These are phyloP conservation scores for Thunnus thynnus DNA, from an alignment of 2,113 vertebrate genomes.

Conservation along the genomic window DNA sequence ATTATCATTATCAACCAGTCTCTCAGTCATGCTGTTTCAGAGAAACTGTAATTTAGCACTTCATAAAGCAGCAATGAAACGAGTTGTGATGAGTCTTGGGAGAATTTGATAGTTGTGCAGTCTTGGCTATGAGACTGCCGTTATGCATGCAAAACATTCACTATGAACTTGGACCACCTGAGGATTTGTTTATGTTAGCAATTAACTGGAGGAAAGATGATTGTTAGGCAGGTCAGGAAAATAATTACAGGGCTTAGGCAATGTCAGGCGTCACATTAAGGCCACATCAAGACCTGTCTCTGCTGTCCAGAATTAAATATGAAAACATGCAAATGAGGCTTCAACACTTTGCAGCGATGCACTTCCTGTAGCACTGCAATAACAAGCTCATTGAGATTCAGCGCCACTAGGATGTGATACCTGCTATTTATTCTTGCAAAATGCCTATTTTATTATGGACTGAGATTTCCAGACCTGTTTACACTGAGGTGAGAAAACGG, in stretches of 20 bases:
- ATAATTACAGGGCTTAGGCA: constrained; percentile 81
- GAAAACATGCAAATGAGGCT: constrained; percentile 84
- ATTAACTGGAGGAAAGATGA: constrained; percentile 83
- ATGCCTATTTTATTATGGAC: constrained; percentile 47
- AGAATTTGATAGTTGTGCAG: constrained; percentile 37
- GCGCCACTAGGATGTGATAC: constrained; percentile 68
- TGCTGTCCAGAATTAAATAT: constrained; percentile 81
- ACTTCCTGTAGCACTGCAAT: constrained; percentile 74
- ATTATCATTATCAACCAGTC: constrained; percentile 43
- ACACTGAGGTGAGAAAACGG: constrained; percentile 15
- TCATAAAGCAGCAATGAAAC: constrained; percentile 47
- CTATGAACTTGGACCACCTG: constrained; percentile 72
- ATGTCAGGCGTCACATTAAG: constrained; percentile 83
- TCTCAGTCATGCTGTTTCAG: constrained; percentile 29
- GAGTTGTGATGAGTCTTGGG: constrained; percentile 34
- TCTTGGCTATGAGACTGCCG: constrained; percentile 28
- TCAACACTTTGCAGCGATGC: constrained; percentile 53
- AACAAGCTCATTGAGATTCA: constrained; percentile 82
- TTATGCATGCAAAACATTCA: constrained; percentile 63
- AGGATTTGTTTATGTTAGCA: constrained; percentile 83
- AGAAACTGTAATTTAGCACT: constrained; percentile 60
- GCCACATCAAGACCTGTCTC: constrained; percentile 83
- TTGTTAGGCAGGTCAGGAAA: constrained; percentile 80
- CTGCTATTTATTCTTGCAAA: constrained; percentile 64
- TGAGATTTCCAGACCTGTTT: constrained; percentile 19